Evolutionary conservation across 2,888 invertebrate genomes (phyloP), one percentile per base, ranked within the genome.

Genomic region (Gymnosoma rotundatum): DNA sequence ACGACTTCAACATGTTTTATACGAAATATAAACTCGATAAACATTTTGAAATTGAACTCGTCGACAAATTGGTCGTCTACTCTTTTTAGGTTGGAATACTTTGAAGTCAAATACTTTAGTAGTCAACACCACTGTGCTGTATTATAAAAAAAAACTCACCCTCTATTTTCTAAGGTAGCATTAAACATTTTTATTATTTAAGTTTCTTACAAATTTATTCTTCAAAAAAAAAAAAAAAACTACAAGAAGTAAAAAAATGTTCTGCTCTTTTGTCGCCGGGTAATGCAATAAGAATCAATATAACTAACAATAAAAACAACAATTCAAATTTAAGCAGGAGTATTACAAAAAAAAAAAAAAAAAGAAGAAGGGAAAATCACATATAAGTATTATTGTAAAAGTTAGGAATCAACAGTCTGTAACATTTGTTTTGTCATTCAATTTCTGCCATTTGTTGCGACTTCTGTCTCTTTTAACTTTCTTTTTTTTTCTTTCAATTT

Each of bases 401-500:
- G 84, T 87, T 85, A 87, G 86, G 84, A 86, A 86, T 87, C 86
- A 87, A 86, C 86, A 86, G 84, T 83, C 80, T 85, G 87, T 78
- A 87, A 86, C 87, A 84, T 76, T 83, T 76, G 83, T 78, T 81
- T 84, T 84, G 84, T 74, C 81, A 84, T 84, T 74, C 84, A 81
- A 78, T 84, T 84, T 69, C 21, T 58, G 64, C 42, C 81, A 82
- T 76, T 82, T 82, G 64, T 82, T 83, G 73, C 67, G 73, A 74
- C 64, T 81, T 75, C 66, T 76, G 45, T 72, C 72, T 76, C 72
- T 80, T 75, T 25, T 45, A 45, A 50, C 42, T 42, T 52, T 18
- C 32, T 42, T 45, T 18, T 73, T 72, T 67, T 69, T 52, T 61
- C 45, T 12, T 60, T 32, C 20, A 72, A 66, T 58, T 66, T 18